A percentile compares a stretch with the other conserved stretches of the same genome.
Conservation (phyloP, 2,113 vertebrate species). For the Motacilla tschutschensis region DNA sequence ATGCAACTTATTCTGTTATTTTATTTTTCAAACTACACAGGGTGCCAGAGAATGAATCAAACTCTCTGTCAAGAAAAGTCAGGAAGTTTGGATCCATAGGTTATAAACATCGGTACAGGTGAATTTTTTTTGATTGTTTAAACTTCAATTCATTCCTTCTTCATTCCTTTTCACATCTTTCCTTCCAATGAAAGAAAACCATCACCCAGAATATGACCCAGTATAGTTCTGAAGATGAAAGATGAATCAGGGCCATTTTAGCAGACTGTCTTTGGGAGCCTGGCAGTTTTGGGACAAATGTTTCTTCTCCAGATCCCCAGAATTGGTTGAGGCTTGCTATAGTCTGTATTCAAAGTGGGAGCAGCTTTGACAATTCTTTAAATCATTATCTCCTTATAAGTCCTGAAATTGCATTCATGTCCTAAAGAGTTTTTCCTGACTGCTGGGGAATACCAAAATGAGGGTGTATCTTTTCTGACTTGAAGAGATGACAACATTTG, state of each 20-base stretch:
- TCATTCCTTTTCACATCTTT: neutral
- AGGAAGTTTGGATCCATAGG: constrained; percentile 85
- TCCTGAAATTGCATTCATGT: neutral
- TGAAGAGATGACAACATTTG: neutral
- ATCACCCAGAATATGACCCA: neutral
- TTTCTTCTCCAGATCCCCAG: neutral
- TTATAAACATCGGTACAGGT: constrained; percentile 86
- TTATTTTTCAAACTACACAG: constrained; percentile 67
- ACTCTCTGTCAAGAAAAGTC: constrained; percentile 80
- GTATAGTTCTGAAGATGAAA: neutral
- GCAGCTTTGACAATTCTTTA: neutral
- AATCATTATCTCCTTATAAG: neutral
- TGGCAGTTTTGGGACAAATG: neutral
- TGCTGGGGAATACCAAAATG: neutral
- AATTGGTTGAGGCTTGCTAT: neutral
- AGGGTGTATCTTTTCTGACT: neutral
- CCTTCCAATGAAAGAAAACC: neutral
- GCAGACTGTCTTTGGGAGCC: neutral
- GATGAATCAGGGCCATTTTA: neutral
- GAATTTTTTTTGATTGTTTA: constrained; percentile 14
- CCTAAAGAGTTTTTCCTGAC: neutral
- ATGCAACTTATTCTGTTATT: neutral
- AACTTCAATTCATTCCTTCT: neutral
- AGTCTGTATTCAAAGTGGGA: neutral
- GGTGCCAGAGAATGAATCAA: constrained; percentile 84